Evolutionary conservation across 2,888 invertebrate species (phyloP).

Genomic region (Aspidiotus destructor): DNA sequence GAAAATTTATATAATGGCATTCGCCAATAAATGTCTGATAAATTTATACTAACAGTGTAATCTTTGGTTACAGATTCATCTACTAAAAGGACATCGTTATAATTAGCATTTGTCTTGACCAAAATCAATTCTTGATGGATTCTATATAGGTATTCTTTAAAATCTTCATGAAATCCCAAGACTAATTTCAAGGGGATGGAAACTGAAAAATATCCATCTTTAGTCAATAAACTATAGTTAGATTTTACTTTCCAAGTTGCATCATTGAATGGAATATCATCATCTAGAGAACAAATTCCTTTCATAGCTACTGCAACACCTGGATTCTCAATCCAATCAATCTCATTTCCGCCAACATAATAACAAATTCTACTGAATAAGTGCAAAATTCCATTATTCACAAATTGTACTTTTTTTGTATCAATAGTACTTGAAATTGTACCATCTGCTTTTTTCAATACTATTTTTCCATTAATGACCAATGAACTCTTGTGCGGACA

Average conservation of each 20-base stretch:
- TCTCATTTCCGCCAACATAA: constrained; percentile 17
- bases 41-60: constrained; percentile 13
- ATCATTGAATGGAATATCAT: constrained; percentile 11
- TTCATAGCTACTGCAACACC: constrained; percentile 14
- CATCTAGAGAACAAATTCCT: constrained; percentile 11
- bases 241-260: constrained; percentile 22
- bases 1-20: constrained; percentile 9
- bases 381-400: constrained; percentile 20
- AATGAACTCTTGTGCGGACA: constrained; percentile 4
- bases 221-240: background rate
- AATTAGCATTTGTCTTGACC: background rate
- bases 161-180: background rate
- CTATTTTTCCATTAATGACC: constrained; percentile 14
- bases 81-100: background rate
- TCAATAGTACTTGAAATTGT: constrained; percentile 5
- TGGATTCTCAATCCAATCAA: constrained; percentile 17
- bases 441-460: constrained; percentile 7
- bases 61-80: constrained; percentile 6
- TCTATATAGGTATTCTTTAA: background rate
- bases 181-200: background rate
- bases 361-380: constrained; percentile 16
- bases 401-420: constrained; percentile 19
- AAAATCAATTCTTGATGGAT: background rate
- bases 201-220: constrained; percentile 2
- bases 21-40: constrained; percentile 3